Conservation (phyloP, 1,140 invertebrate genomes). For the Protaetia brevitarsis region DNA sequence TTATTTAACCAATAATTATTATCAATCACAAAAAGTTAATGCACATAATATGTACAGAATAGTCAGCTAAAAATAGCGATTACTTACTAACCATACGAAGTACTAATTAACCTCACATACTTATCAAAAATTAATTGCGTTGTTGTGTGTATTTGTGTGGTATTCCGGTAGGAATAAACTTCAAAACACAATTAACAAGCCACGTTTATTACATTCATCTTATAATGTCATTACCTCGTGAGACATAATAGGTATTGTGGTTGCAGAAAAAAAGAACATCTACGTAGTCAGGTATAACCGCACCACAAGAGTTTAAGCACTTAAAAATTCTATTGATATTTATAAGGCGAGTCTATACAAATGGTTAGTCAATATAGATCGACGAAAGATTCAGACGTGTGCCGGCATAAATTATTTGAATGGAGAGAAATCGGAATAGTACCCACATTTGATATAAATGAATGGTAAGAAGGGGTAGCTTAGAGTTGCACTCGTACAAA, state of each 20-base stretch:
- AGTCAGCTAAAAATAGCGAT: too few relatives aligned
- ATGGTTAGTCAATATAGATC: constrained; percentile 27
- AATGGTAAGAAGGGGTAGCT: neutral
- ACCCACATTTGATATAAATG: constrained; percentile 10
- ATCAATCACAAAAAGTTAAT: too few relatives aligned
- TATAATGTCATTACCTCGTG: neutral
- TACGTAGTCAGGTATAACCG: constrained; percentile 18
- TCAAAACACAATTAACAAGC: neutral
- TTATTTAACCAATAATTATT: too few relatives aligned
- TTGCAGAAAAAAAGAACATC: constrained; percentile 17
- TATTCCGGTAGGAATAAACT: neutral
- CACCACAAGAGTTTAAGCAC: constrained; percentile 18
- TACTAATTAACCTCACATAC: too few relatives aligned
- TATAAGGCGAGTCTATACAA: constrained; percentile 26
- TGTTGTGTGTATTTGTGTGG: too few relatives aligned
- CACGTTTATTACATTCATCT: neutral
- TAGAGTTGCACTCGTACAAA: too few relatives aligned
- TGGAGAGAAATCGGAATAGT: constrained; percentile 21
- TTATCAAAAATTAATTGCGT: too few relatives aligned
- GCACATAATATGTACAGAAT: too few relatives aligned
- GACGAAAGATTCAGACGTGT: constrained; percentile 30
- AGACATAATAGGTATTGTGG: constrained; percentile 15
- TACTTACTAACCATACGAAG: too few relatives aligned
- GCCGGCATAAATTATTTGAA: constrained; percentile 29
- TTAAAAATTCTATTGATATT: constrained; percentile 31